Percentiles rank a stretch among this genome's conserved stretches.
Evolutionary conservation across 2,888 invertebrate genomes (phyloP).

Genomic region (Colletes collaris): DNA sequence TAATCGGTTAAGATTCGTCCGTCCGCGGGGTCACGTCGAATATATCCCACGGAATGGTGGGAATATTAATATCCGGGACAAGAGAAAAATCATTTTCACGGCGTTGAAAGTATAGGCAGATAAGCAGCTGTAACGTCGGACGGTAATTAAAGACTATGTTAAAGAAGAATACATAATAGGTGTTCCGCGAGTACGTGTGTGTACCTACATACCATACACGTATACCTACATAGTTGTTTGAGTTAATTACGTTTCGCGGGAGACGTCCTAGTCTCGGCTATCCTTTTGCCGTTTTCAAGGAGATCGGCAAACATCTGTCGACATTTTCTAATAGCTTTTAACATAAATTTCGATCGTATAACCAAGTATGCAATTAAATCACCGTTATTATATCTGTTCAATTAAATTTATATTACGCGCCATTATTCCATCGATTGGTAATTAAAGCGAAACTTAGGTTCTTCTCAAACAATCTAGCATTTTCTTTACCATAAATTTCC

Average conservation of each 20-base stretch:
- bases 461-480: neutral
- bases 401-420: neutral
- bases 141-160: slow-evolving; percentile 54
- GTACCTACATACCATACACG: neutral
- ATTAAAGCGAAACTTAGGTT: slow-evolving; percentile 29
- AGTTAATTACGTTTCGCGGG: slow-evolving; percentile 50
- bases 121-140: slow-evolving; percentile 26
- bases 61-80: slow-evolving; percentile 42
- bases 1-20: no score
- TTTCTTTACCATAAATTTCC: no score
- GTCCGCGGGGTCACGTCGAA: neutral
- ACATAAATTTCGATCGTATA: slow-evolving; percentile 9
- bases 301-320: neutral
- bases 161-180: slow-evolving; percentile 45
- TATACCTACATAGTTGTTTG: neutral
- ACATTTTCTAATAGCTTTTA: slow-evolving; percentile 15
- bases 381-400: slow-evolving; percentile 9
- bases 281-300: slow-evolving; percentile 40
- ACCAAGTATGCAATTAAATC: slow-evolving; percentile 7
- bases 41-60: slow-evolving; percentile 30
- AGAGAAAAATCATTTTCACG: slow-evolving; percentile 40
- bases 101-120: slow-evolving; percentile 27
- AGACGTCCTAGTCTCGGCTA: slow-evolving; percentile 19
- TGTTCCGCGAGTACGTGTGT: slow-evolving; percentile 3
- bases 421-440: slow-evolving; percentile 23